A percentile compares a stretch with the other conserved stretches of the same genome.
Conservation (phyloP, 1,140 invertebrate genomes). For the Sesamia nonagrioides region DNA sequence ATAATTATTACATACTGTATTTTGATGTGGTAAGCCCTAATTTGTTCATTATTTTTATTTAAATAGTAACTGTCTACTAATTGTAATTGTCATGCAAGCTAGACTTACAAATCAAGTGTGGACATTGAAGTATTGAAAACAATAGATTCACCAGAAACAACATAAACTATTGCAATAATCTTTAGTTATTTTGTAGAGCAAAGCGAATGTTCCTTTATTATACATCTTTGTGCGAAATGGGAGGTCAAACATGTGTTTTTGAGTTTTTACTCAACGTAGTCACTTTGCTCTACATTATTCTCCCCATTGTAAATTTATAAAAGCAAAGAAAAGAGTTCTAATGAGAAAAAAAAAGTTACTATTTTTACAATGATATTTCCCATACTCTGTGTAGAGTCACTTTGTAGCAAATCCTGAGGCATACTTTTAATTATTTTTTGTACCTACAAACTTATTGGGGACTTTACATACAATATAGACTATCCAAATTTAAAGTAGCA, state of each 20-base stretch:
- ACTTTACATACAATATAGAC: no score
- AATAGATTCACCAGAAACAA: not conserved
- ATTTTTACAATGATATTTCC: no score
- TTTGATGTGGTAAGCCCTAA: not conserved
- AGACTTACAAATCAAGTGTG: not conserved
- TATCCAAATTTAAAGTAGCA: no score
- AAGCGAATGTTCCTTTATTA: conserved; percentile 35
- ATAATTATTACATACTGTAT: not conserved
- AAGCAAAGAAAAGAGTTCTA: not conserved
- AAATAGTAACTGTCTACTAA: not conserved
- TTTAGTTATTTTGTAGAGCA: conserved; percentile 36
- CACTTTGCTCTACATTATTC: conserved; percentile 48
- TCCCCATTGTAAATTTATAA: not conserved
- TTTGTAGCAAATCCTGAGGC: not conserved
- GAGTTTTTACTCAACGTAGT: not conserved
- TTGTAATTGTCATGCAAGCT: not conserved
- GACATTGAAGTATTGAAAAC: not conserved
- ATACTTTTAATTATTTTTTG: not conserved
- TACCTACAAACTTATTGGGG: not conserved
- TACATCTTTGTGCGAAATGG: conserved; percentile 20
- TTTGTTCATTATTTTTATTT: not conserved
- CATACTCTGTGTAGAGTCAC: no score
- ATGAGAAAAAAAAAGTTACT: not conserved
- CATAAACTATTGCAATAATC: not conserved
- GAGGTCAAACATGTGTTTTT: not conserved